Base-by-base conservation (phyloP, 2,113 vertebrate species). In the Nymphicus hollandicus region DNA sequence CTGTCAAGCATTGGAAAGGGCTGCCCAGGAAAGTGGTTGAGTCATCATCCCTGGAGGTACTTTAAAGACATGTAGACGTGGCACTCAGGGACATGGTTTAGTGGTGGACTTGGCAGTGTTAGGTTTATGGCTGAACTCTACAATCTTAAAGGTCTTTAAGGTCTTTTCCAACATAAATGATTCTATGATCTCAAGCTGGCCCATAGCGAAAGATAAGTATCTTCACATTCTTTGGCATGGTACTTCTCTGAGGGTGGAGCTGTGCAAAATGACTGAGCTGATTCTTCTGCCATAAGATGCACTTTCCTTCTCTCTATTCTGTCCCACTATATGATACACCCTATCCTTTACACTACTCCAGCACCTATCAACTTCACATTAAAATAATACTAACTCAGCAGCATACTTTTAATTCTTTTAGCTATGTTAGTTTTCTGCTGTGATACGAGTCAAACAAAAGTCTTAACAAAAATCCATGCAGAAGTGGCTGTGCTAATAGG, bases 81-180 rank as follows among this genome's bases (percentile, higher is more conserved):
- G 78, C 25, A 41, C 25, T 46, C 19, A 52, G 29, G n/a, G 46
- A 78, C 65, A 78, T 13, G 29, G 20, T 47, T 53, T 43, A 60
- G 16, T 28, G 39, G 53, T 53, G 46, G 69, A 60, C 24, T 72
- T 78, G n/a, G 72, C 12, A 52, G 33, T 7, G 5, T 39, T 35
- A 63, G 7, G 20, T 69, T 85, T 69, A 74, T 0, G 0, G 53
- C 1, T 46, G 37, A 29, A 63, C 28, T 56, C 0, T 0, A 29
- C 7, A 27, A 50, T 28, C 20, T 77, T 61, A 70, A 82, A 10
- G 33, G 44, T 52, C 64, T 58, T 46, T 43, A 82, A 12, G 33
- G 44, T 52, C 64, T 58, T 46, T 49, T 71, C 49, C 78, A 93
- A 41, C 10, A 13, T 39, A 63, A 88, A 82, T 1, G 2, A 78